Evolutionary conservation across 2,797 vertebrate genomes (phyloP), one percentile per base, ranked within the genome.

Genomic region (Adrianichthys oophorus): DNA sequence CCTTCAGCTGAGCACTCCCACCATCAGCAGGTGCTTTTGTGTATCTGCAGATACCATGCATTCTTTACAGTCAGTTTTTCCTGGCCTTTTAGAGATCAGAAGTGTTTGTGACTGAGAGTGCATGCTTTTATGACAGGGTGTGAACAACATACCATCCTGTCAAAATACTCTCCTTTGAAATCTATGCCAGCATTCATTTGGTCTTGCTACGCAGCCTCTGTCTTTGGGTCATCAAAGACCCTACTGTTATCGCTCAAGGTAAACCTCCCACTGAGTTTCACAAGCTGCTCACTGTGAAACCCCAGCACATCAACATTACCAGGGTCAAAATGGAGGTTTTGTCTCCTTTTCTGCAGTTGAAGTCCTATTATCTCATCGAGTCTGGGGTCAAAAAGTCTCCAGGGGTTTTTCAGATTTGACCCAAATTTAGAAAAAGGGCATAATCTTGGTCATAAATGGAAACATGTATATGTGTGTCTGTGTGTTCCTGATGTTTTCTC

Each of bases 11-110:
- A 58, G 54, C 67, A 18, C 26, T 48, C 48, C 41, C 41, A 37
- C 57, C 49, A 71, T 79, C 54, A 42, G 62, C 81, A 85, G 78
- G 76, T 86, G 82, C 66, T 49, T 26, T 19, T 76, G 44, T 66
- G n/a, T n/a, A 74, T 77, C 78, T 74, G 57, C 75, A 82, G 48
- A 89, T 89, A 75, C 87, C 86, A 77, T 59, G 59, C 76, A 86
- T 88, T 85, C 85, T 68, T 76, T 46, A 24, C 44, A 29, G 40
- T 62, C 63, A 29, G 64, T 40, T 58, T 59, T 52, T 51, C 48
- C 18, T 48, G 61, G 46, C 13, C 14, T 43, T 42, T 37, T 44
- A 72, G 63, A 76, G 55, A 56, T 67, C 18, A 60, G 43, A 55
- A 53, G 45, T 37, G 5, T 61, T 17, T 69, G 49, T 56, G 21